These are phyloP conservation scores for Agriopis marginaria DNA, from an alignment of 2,888 invertebrate genomes.

Conservation along the genomic window DNA sequence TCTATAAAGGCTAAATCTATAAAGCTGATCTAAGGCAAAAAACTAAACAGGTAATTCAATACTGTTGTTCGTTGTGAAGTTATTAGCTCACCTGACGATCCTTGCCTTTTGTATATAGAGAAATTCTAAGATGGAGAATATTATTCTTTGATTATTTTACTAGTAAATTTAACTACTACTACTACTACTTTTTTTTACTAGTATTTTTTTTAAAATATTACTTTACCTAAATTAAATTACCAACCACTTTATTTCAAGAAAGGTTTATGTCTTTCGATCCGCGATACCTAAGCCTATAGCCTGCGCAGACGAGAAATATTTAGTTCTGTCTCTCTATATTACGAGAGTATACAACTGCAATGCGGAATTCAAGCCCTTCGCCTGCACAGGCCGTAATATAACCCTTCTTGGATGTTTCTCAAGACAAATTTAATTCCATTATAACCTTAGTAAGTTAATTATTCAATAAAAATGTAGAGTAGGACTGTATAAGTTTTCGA, in stretches of 20 bases:
- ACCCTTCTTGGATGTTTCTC: neutral
- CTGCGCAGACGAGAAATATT: neutral
- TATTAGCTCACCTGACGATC: constrained; percentile 11
- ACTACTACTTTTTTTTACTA: no score
- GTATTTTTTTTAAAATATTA: no score
- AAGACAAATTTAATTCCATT: no score
- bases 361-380: neutral
- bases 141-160: constrained; percentile 13
- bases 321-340: no score
- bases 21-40: no score
- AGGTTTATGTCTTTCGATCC: neutral
- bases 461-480: neutral
- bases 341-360: neutral
- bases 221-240: no score
- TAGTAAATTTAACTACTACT: no score
- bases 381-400: neutral
- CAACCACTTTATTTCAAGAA: no score
- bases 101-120: constrained; percentile 16
- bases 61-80: neutral
- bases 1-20: neutral
- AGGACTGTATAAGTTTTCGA: neutral
- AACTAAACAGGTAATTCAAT: no score
- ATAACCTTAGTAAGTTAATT: no score
- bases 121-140: constrained; percentile 13
- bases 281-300: neutral